Percentiles rank a stretch among this genome's conserved stretches.
Conservation (phyloP, 2,113 vertebrate genomes). For the Sminthopsis crassicaudata region DNA sequence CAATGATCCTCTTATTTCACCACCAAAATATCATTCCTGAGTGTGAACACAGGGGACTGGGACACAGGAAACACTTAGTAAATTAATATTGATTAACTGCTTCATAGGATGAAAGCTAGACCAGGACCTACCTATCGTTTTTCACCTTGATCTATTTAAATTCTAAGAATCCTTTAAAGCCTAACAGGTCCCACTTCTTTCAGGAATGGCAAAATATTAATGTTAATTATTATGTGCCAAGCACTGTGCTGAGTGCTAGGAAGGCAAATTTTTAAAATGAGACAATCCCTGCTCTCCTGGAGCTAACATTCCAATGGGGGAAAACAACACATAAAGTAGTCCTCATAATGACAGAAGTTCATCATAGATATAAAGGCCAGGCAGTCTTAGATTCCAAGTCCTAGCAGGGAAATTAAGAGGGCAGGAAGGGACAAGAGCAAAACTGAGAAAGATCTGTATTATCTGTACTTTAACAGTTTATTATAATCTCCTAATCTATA, state of each 20-base stretch:
- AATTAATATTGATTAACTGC: neutral
- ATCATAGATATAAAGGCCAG: neutral
- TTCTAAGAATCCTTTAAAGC: neutral
- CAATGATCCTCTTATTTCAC: neutral
- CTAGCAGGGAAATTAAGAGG: neutral
- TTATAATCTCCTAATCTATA: no score
- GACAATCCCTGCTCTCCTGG: neutral
- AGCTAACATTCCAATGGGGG: neutral
- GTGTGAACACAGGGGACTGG: neutral
- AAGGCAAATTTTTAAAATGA: neutral
- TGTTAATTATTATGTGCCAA: neutral
- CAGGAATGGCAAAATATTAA: neutral
- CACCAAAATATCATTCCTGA: neutral
- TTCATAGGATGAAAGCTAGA: neutral
- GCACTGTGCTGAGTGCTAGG: neutral
- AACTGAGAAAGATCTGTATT: no score
- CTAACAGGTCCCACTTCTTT: neutral
- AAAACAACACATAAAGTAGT: neutral
- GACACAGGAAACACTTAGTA: neutral
- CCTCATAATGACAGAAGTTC: neutral
- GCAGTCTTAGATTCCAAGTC: neutral
- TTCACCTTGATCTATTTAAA: neutral
- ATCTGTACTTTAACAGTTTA: no score
- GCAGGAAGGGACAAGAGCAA: neutral
- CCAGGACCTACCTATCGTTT: neutral